Percentiles rank a stretch among this genome's conserved stretches.
Conservation (phyloP, 1,140 invertebrate species). For the Pogonomyrmex barbatus region DNA sequence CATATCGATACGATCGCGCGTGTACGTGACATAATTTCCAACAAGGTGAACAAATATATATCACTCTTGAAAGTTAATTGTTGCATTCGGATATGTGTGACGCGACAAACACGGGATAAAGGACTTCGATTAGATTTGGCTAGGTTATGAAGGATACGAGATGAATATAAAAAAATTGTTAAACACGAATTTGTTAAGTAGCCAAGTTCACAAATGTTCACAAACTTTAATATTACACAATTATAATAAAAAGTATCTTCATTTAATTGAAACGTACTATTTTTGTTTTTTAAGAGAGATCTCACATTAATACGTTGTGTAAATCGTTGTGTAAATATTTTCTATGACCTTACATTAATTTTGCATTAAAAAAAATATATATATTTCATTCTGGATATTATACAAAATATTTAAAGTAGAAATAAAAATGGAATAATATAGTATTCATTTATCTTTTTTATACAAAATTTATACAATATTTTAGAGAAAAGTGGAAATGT, state of each 20-base stretch:
- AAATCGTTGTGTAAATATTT: neutral
- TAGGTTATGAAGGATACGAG: conserved; percentile 50
- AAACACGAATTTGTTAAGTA: neutral
- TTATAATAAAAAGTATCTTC: neutral
- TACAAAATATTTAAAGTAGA: neutral
- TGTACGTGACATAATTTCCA: conserved; percentile 2
- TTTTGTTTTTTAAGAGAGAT: neutral
- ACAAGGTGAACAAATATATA: neutral
- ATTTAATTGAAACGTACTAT: neutral
- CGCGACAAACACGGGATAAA: neutral
- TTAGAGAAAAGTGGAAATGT: neutral
- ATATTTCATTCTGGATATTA: neutral
- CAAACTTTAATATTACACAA: neutral
- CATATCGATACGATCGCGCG: conserved; percentile 59
- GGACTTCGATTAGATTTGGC: conserved; percentile 13
- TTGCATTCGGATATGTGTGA: neutral
- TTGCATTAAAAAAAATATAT: neutral
- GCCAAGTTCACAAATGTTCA: conserved; percentile 23
- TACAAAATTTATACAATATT: neutral
- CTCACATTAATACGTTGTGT: neutral
- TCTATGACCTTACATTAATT: neutral
- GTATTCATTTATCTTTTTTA: neutral
- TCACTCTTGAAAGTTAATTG: conserved; percentile 11
- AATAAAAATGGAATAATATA: conserved; percentile 8
- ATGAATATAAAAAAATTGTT: conserved; percentile 1